These are phyloP conservation scores for Drosophila bocki DNA, from an alignment of 1,140 invertebrate genomes.

Conservation along the genomic window DNA sequence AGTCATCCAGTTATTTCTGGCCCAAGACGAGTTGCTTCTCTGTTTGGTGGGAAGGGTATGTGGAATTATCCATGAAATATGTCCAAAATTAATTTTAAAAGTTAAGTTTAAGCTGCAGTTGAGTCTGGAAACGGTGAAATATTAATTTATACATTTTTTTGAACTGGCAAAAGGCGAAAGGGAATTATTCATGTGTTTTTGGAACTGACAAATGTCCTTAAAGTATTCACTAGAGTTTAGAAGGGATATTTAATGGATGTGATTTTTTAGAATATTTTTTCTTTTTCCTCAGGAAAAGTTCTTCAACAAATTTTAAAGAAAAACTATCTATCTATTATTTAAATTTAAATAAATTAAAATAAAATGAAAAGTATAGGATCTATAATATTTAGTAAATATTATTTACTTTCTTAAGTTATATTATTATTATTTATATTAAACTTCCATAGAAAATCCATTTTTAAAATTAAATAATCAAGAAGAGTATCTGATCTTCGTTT, in stretches of 20 bases:
- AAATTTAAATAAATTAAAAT: no score
- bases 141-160: neutral
- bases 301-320: neutral
- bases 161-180: no score
- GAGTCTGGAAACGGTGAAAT: no score
- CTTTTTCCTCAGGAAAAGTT: neutral
- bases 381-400: no score
- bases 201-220: neutral
- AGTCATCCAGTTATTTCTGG: conserved; percentile 78
- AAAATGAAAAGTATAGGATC: no score
- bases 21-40: conserved; percentile 41
- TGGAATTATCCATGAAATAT: neutral
- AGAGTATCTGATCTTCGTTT: conserved; percentile 34
- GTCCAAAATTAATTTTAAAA: neutral
- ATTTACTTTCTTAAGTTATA: no score
- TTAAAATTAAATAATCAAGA: no score
- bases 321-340: no score
- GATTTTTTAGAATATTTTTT: neutral
- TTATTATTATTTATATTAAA: neutral
- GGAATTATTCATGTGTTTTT: no score
- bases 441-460: neutral
- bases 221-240: no score
- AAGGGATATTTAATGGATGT: neutral
- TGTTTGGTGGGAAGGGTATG: conserved; percentile 8
- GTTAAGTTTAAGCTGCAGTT: neutral